Base-by-base conservation (phyloP, 2,888 invertebrate genomes). In the Campaea margaritaria region DNA sequence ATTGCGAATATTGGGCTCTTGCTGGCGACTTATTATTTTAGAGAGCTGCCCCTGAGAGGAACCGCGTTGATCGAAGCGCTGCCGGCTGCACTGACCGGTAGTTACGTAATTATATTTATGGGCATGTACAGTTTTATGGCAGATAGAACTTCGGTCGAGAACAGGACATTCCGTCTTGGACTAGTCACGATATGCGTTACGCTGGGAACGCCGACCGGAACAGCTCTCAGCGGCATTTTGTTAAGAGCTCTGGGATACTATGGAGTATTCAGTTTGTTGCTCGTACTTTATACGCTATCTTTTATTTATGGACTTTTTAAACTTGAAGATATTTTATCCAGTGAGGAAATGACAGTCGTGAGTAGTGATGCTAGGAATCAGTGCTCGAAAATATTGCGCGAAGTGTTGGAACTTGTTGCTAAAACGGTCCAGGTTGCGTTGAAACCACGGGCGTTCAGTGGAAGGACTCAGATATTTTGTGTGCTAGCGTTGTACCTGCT, bases 71-170 rank as follows among this genome's bases (percentile, higher is more conserved):
- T 93, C 44, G 94, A 94, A 77, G 93, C 93, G 0, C 81, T 95
- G 14, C 88, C 94, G 0, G 93, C 94, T 0, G 94, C 95, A 0
- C 85, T 94, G 16, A 93, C 93, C 34, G 95, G 95, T 9, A 94
- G 94, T 48, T 93, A 93, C 70, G 92, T 94, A 45, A 91, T 93
- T 10, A 90, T 94, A 80, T 93, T 94, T 69, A 93, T 94, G 89
- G 94, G 93, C 41, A 91, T 94, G 87, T 93, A 93, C 82, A 94
- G 94, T 75, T 95, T 94, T 74, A 91, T 95, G 72, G 91, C 94
- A 4, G 94, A 94, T 60, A 89, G 94, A 48, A 93, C 95, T 34
- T 87, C 93, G 0, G 68, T 93, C 36, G 93, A 94, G 72, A 93
- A 93, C 81, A 89, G 95, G 58, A 95, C 95, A n/a, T 91, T 95